phyloP scores from a whole-genome alignment of 1,140 invertebrate species.

The Conopomorpha cramerella region DNA sequence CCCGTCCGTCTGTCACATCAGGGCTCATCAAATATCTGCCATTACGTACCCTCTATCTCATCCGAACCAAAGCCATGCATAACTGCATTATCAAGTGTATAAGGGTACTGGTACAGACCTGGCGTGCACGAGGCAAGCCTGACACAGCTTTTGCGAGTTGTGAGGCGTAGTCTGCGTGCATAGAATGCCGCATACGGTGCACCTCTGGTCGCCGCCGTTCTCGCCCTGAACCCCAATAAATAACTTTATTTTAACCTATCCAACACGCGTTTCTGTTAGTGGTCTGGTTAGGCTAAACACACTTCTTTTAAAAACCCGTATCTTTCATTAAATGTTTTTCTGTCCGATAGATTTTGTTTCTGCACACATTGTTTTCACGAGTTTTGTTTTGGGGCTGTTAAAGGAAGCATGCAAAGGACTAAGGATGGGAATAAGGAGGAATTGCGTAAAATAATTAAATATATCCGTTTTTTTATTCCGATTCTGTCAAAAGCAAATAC shows the following conservation, averaged over 20 bases:
- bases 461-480: conserved; percentile 6
- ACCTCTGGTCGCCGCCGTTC: conserved; percentile 36
- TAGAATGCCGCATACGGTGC: conserved; percentile 57
- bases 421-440: conserved; percentile 15
- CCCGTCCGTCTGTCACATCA: conserved; percentile 72
- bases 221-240: conserved; percentile 36
- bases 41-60: not conserved
- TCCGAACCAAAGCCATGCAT: not conserved
- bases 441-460: conserved; percentile 8
- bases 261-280: too few species aligned
- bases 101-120: conserved; percentile 40
- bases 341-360: conserved; percentile 41
- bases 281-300: conserved; percentile 42
- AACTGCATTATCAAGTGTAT: not conserved
- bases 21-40: conserved; percentile 26
- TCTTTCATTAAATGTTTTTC: too few species aligned
- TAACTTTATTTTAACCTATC: too few species aligned
- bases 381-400: conserved; percentile 37
- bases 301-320: conserved; percentile 58
- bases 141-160: conserved; percentile 58
- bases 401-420: conserved; percentile 60
- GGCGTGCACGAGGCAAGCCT: conserved; percentile 62
- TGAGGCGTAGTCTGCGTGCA: conserved; percentile 55
- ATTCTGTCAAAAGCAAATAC: too few species aligned
- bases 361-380: conserved; percentile 31